Base-by-base conservation (phyloP, 2,113 vertebrate species). In the Catharus minimus region DNA sequence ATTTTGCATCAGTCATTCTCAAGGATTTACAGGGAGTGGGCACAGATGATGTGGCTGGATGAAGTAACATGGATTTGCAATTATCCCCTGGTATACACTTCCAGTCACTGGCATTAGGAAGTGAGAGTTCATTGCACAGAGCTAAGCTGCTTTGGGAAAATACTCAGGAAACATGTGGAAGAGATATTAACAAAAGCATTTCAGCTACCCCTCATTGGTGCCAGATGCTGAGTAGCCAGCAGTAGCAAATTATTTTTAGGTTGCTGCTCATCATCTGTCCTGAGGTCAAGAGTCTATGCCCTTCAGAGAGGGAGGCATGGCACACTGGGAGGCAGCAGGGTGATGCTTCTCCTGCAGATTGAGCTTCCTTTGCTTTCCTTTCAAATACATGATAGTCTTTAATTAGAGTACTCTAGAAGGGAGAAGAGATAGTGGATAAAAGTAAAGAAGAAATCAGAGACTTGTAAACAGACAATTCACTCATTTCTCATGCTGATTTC, bases 111-210 rank as follows among this genome's bases (percentile, higher is more conserved):
- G 58, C 77, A 82, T 93, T 89, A 95, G 77, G 83, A 94, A 95
- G 84, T 76, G 50, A 95, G 46, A 93, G 36, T 43, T 84, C 83
- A 76, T 36, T 7, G 1, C 62, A 68, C 17, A 82, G 57, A 78
- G 11, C 83, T 94, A 95, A 94, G 88, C 83, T 90, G 89, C 95
- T 96, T 94, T 93, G 86, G 88, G 91, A 93, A 95, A 94, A 92
- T 83, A 88, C 69, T 82, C 55, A 69, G 93, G 77, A 94, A 95
- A 82, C 62, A 94, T 11, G 21, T 89, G 86, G 88, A 89, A 87
- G 50, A 94, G 80, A 82, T 84, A 95, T 89, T 79, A 82, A 78
- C 26, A 74, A 55, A 93, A 88, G 69, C 19, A 15, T 93, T 89
- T 85, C 73, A 86, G 66, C 77, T 64, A 72, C 55, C 32, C 27